Evolutionary conservation across 2,888 invertebrate species (phyloP).

Genomic region (Drosophila pseudotakahashii): DNA sequence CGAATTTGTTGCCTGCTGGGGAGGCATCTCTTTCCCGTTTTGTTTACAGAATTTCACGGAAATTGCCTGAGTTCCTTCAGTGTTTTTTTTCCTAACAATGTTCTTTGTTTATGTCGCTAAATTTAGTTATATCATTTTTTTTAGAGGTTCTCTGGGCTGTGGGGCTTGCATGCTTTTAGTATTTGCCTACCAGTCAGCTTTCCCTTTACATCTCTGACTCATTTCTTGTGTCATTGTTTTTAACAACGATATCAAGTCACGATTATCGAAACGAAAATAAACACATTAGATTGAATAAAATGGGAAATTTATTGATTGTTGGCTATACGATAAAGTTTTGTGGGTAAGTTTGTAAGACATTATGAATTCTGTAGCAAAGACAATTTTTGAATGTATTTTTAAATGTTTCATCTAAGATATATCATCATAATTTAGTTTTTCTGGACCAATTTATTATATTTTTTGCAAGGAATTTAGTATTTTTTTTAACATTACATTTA

Average conservation of each 20-base stretch:
- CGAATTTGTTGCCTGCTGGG: conserved; percentile 11
- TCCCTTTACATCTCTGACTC: conserved; percentile 1
- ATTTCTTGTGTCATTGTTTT: conserved; percentile 11
- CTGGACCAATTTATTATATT: too few species aligned
- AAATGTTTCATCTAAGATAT: too few species aligned
- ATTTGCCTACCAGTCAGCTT: conserved; percentile 1
- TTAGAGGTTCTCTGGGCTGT: neutral
- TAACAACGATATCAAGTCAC: neutral
- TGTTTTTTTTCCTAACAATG: conserved; percentile 5
- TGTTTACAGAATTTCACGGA: conserved; percentile 30
- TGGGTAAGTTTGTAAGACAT: neutral
- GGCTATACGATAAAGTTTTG: neutral
- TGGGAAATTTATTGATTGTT: neutral
- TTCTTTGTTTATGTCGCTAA: conserved; percentile 31
- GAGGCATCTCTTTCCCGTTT: conserved; percentile 1
- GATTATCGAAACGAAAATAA: neutral
- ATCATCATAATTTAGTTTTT: too few species aligned
- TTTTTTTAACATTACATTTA: too few species aligned
- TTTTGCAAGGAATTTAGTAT: too few species aligned
- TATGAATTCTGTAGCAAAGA: too few species aligned
- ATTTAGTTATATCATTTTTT: conserved; percentile 11
- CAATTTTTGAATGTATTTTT: too few species aligned
- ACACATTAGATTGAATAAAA: neutral
- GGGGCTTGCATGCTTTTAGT: conserved; percentile 1
- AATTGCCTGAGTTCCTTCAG: conserved; percentile 28